A percentile compares a stretch with the other conserved stretches of the same genome.
phyloP scores from a whole-genome alignment of 2,888 invertebrate genomes.

The Drosophila anomelani region DNA sequence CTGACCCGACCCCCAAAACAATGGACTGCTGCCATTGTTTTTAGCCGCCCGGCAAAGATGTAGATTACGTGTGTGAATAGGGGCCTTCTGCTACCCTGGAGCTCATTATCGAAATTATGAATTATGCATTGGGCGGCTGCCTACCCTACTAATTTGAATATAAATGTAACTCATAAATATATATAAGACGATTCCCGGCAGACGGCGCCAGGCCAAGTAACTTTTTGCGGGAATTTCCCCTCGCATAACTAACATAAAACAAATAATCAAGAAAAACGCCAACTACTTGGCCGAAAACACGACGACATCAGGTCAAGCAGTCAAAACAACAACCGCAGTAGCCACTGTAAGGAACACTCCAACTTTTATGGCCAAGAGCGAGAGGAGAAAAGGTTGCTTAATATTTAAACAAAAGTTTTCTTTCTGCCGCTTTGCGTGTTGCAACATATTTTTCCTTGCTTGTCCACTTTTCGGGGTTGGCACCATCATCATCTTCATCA shows the following conservation, averaged over 20 bases:
- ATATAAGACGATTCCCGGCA: conserved; percentile 41
- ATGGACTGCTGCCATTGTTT: conserved; percentile 46
- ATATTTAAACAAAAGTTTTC: conserved; percentile 57
- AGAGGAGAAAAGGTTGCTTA: conserved; percentile 36
- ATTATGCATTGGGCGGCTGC: conserved; percentile 53
- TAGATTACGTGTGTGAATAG: conserved; percentile 35
- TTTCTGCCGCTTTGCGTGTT: conserved; percentile 12
- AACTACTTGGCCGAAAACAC: conserved; percentile 43
- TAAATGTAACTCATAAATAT: conserved; percentile 64
- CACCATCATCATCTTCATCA: conserved; percentile 11
- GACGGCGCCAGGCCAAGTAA: conserved; percentile 43
- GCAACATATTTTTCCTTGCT: conserved; percentile 34
- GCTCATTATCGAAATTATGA: conserved; percentile 65
- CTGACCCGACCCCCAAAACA: conserved; percentile 48
- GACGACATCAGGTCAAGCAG: conserved; percentile 48
- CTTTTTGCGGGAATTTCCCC: conserved; percentile 11
- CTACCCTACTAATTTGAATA: conserved; percentile 62
- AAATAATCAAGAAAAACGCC: conserved; percentile 42
- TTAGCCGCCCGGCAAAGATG: conserved; percentile 22
- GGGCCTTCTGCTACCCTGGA: conserved; percentile 29
- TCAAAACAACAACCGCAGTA: conserved; percentile 32
- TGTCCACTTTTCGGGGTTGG: conserved; percentile 32
- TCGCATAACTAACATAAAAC: conserved; percentile 41
- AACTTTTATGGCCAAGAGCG: conserved; percentile 47
- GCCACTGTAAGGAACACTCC: conserved; percentile 35